Evolutionary conservation across 2,113 vertebrate species (phyloP), one percentile per base, ranked within the genome.

Genomic region (Rhadina sibilatrix): DNA sequence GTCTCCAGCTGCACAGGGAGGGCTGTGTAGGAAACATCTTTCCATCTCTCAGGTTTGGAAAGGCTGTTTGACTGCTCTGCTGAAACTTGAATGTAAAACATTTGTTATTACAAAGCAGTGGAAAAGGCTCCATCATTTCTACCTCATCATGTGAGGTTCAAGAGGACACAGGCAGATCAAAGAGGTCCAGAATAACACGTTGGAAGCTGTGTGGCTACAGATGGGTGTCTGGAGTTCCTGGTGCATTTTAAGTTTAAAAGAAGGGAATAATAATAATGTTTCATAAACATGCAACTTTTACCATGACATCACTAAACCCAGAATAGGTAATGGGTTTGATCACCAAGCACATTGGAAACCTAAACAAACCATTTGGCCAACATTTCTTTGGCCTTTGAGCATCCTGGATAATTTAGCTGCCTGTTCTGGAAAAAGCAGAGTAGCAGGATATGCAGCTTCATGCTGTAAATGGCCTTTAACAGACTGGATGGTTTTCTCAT

Each of bases 321-420:
- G 53, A 69, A 31, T 3, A 86, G 71, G 54, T 69, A 37, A 64
- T 52, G 70, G 50, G 8, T 87, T 69, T 85, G 74, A 87, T 83
- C 66, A 85, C 66, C 46, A 50, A 35, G 59, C 40, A 30, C 42
- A 15, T 37, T 82, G 66, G 78, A 96, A 93, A 94, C 25, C 64
- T 93, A 83, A 96, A 93, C 93, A 95, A 76, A 91, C 27, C 20
- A 37, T 65, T 70, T 50, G 61, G 82, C 84, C 38, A 65, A 18
- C 14, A 0, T 74, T 91, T 57, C 33, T 63, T 90, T 83, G 91
- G 77, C 82, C 83, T 79, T 78, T 76, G 70, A 76, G 70, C 61
- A 33, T 65, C 46, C 74, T 72, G 63, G 38, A 65, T 77, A 61
- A 46, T 69, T 66, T 60, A 46, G 70, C 78, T 61, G 49, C 27